A percentile compares a stretch with the other conserved stretches of the same genome.
These are phyloP conservation scores for Crossaster papposus DNA, from an alignment of 53 echinoderm and acorn worm genomes.

Conservation along the genomic window DNA sequence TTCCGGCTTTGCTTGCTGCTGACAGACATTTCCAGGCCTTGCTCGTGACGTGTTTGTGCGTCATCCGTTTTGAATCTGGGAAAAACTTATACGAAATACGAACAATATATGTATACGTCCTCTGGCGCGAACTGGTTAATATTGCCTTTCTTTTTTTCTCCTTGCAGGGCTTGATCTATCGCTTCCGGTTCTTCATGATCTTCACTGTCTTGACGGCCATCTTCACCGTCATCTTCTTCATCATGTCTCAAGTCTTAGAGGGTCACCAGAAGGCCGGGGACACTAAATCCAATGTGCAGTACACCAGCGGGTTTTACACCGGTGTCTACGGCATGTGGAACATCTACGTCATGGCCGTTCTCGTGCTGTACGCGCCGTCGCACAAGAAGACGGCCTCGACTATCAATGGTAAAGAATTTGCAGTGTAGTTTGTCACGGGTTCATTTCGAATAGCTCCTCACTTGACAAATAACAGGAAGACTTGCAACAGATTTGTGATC, in stretches of 20 bases:
- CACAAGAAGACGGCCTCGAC: conserved; percentile 76
- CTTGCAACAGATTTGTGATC: too few relatives aligned
- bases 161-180: conserved; percentile 87
- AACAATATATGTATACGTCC: too few relatives aligned
- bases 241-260: conserved; percentile 93
- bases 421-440: too few relatives aligned
- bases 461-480: too few relatives aligned
- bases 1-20: too few relatives aligned
- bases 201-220: conserved; percentile 87
- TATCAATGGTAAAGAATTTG: conserved; percentile 56
- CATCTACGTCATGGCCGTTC: conserved; percentile 91
- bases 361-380: conserved; percentile 93
- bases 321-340: conserved; percentile 99
- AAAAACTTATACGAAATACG: too few relatives aligned
- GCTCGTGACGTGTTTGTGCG: too few relatives aligned
- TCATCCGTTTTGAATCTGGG: too few relatives aligned
- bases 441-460: too few relatives aligned
- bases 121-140: too few relatives aligned
- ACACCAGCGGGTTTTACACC: conserved; percentile 97
- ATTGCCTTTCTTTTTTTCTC: background rate
- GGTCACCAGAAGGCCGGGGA: conserved; percentile 78
- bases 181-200: conserved; percentile 99
- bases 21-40: too few relatives aligned
- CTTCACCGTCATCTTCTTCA: conserved; percentile 96
- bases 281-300: conserved; percentile 69